Conservation (phyloP, 2,113 vertebrate species). For the Montifringilla adamsi region DNA sequence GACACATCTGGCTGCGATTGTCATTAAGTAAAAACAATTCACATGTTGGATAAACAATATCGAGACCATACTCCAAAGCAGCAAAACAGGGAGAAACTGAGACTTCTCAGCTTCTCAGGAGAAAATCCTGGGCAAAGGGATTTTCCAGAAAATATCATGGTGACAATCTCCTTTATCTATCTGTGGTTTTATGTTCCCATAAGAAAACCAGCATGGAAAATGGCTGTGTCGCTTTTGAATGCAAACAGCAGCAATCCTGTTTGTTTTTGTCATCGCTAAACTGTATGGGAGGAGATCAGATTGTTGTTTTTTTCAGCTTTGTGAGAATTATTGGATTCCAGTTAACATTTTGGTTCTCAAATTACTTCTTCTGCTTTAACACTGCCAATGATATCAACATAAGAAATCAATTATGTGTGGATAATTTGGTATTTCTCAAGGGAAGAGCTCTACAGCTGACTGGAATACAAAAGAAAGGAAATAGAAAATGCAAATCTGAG, state of each 20-base stretch:
- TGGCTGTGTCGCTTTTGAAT: not conserved
- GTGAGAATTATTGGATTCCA: constrained; percentile 19
- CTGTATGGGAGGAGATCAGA: not conserved
- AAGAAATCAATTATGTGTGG: constrained; percentile 42
- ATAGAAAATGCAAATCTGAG: constrained; percentile 10
- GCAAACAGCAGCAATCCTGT: not conserved
- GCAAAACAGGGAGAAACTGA: too few relatives aligned
- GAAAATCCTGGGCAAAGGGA: too few relatives aligned
- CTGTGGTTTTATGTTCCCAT: not conserved
- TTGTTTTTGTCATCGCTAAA: not conserved
- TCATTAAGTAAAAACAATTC: too few relatives aligned
- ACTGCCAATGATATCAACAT: not conserved
- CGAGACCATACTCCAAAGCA: too few relatives aligned
- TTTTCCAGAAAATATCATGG: too few relatives aligned
- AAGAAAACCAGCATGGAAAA: not conserved
- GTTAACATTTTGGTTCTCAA: constrained; percentile 17
- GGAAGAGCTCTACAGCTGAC: not conserved
- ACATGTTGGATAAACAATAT: too few relatives aligned
- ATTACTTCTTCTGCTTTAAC: not conserved
- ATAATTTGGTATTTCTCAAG: constrained; percentile 33
- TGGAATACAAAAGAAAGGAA: constrained; percentile 23
- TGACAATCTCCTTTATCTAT: not conserved
- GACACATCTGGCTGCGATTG: too few relatives aligned
- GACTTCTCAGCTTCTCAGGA: too few relatives aligned
- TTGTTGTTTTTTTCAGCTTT: constrained; percentile 14